Conservation (phyloP, 2,888 invertebrate genomes). For the Watsonalla binaria region DNA sequence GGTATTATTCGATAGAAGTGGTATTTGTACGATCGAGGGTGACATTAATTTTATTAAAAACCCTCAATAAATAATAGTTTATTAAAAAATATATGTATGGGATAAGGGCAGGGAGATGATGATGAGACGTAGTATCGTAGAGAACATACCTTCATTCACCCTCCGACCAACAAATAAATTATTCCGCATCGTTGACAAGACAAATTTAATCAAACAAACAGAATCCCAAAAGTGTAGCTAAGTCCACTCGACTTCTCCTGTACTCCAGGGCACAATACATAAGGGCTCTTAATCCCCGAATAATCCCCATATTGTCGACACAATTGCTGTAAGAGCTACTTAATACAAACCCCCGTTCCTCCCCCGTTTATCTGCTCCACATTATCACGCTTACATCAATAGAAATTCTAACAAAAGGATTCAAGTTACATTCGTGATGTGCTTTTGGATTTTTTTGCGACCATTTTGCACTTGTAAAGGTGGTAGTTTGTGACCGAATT, state of each 20-base stretch:
- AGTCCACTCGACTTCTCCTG: constrained; percentile 23
- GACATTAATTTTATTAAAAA: too few species aligned
- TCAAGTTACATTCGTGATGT: constrained; percentile 45
- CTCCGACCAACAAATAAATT: too few species aligned
- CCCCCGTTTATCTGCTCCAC: constrained; percentile 19
- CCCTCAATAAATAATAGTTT: too few species aligned
- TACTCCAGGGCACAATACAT: constrained; percentile 22
- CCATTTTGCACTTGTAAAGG: not conserved
- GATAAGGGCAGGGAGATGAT: too few species aligned
- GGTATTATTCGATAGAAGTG: too few species aligned
- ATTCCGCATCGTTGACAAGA: not conserved
- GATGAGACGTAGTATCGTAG: too few species aligned
- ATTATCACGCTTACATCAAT: constrained; percentile 67
- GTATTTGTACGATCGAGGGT: too few species aligned
- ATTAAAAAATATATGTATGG: too few species aligned
- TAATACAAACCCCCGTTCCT: constrained; percentile 24
- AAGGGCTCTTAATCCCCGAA: constrained; percentile 52
- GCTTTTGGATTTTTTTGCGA: constrained; percentile 8
- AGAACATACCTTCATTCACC: too few species aligned
- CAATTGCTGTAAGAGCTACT: constrained; percentile 73
- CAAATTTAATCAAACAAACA: not conserved
- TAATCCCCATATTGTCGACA: constrained; percentile 62
- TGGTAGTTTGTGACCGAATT: not conserved
- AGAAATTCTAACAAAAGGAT: constrained; percentile 57
- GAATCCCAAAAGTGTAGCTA: constrained; percentile 23